A percentile compares a stretch with the other conserved stretches of the same genome.
These are phyloP conservation scores for Coecobrya sp. DNA, from an alignment of 2,888 invertebrate species.

Conservation along the genomic window DNA sequence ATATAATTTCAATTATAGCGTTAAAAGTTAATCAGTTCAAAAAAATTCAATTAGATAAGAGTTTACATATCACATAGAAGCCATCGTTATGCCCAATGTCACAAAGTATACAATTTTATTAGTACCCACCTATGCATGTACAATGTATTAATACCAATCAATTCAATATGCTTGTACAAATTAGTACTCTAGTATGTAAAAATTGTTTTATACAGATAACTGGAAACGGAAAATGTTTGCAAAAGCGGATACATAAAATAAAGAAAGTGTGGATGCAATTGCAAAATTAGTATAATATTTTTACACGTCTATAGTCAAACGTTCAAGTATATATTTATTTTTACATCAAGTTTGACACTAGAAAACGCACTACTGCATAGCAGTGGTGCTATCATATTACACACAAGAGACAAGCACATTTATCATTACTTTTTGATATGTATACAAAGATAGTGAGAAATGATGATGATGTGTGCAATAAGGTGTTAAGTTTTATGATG, in stretches of 20 bases:
- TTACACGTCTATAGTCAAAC: background rate
- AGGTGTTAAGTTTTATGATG: conserved; percentile 80
- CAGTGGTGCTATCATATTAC: background rate
- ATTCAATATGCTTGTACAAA: too few species aligned
- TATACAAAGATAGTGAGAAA: conserved; percentile 54
- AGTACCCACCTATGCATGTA: too few species aligned
- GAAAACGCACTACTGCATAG: background rate
- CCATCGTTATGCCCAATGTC: too few species aligned
- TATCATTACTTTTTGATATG: conserved; percentile 30
- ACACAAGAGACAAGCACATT: conserved; percentile 34
- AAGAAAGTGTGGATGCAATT: background rate
- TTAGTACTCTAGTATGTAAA: too few species aligned
- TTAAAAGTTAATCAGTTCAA: too few species aligned
- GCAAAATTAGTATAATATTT: background rate
- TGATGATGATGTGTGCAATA: conserved; percentile 70
- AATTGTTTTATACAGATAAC: background rate
- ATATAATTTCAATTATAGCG: too few species aligned
- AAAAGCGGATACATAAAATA: background rate
- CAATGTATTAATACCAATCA: too few species aligned
- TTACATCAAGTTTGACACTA: conserved; percentile 18
- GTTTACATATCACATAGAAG: too few species aligned
- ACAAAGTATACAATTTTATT: too few species aligned
- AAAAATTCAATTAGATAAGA: too few species aligned
- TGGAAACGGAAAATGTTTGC: background rate
- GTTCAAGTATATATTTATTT: background rate